phyloP scores from a whole-genome alignment of 2,888 invertebrate genomes.

The Melipona bicolor region DNA sequence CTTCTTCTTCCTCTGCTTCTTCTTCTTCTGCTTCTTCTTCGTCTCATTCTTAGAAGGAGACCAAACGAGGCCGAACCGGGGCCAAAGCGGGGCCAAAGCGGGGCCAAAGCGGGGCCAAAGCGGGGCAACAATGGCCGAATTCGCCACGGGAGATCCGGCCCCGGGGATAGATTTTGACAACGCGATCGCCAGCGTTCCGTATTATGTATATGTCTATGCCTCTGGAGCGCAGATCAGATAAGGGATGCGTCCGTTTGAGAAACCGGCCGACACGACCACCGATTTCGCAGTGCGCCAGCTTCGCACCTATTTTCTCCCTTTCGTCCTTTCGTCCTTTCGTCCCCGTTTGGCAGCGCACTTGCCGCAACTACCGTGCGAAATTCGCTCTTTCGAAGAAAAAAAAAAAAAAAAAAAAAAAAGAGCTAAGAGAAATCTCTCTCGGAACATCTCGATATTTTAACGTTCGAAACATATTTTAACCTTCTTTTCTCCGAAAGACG shows the following conservation, averaged over 20 bases:
- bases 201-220: slow-evolving; percentile 58
- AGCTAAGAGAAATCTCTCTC: background rate
- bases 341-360: no score
- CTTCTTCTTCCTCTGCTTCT: no score
- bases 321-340: slow-evolving; percentile 5
- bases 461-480: no score
- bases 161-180: slow-evolving; percentile 82
- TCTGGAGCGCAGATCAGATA: slow-evolving; percentile 78
- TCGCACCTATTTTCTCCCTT: slow-evolving; percentile 77
- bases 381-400: no score
- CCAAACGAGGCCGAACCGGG: slow-evolving; percentile 24
- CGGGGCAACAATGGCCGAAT: slow-evolving; percentile 77
- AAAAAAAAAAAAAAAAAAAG: slow-evolving; percentile 3
- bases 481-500: no score
- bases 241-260: slow-evolving; percentile 80
- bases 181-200: slow-evolving; percentile 76
- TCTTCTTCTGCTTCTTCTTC: no score
- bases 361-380: no score
- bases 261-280: slow-evolving; percentile 72
- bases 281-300: slow-evolving; percentile 62
- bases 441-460: no score
- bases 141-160: slow-evolving; percentile 79
- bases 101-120: slow-evolving; percentile 46
- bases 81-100: slow-evolving; percentile 60
- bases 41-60: slow-evolving; percentile 59